Evolutionary conservation across 2,113 vertebrate species (phyloP).

Genomic region (Stigmatopora argus): DNA sequence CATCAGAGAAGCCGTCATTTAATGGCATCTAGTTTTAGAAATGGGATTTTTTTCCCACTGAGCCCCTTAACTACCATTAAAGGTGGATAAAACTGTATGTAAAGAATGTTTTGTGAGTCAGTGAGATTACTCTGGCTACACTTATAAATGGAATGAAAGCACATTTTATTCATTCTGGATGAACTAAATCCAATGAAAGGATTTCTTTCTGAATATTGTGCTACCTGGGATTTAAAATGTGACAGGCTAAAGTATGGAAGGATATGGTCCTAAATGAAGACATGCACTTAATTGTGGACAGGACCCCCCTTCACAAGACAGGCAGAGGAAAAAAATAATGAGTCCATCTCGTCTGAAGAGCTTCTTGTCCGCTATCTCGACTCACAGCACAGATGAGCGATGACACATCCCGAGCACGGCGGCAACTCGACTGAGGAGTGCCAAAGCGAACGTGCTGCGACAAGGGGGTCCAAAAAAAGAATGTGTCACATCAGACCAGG

Average conservation of each 20-base stretch:
- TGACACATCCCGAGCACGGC: conserved; percentile 50
- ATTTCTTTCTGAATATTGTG: no score
- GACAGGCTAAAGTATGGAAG: not conserved
- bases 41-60: no score
- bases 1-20: no score
- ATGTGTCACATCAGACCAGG: conserved; percentile 50
- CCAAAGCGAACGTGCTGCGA: conserved; percentile 42
- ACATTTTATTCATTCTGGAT: no score
- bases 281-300: conserved; percentile 10
- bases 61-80: no score
- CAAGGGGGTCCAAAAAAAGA: conserved; percentile 48
- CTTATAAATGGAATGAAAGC: no score
- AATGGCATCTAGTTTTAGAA: no score
- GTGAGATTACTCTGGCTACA: no score
- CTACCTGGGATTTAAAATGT: no score
- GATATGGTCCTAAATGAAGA: not conserved
- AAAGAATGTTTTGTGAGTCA: no score
- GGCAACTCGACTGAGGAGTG: conserved; percentile 26
- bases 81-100: no score
- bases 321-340: not conserved
- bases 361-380: conserved; percentile 13
- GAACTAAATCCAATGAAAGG: no score
- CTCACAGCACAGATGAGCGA: conserved; percentile 66
- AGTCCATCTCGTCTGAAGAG: conserved; percentile 39
- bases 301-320: conserved; percentile 43